phyloP scores from a whole-genome alignment of 2,888 invertebrate genomes.

The Acrocyrtus sp. region DNA sequence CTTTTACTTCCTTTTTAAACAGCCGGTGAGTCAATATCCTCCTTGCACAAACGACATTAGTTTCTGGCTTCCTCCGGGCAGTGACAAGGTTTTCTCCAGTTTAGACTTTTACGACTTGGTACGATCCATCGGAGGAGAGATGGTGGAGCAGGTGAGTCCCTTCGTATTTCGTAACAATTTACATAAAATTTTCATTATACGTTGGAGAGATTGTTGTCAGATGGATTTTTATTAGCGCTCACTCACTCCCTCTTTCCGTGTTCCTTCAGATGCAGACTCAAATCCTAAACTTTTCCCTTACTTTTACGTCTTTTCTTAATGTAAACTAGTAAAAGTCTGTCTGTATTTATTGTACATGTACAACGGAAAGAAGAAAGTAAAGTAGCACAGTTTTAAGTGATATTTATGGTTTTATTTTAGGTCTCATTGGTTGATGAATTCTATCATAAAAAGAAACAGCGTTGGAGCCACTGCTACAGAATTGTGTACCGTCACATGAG shows the following conservation, averaged over 20 bases:
- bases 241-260: not conserved
- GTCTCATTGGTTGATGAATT: conserved; percentile 88
- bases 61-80: conserved; percentile 87
- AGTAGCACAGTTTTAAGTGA: conserved; percentile 23
- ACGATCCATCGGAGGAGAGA: conserved; percentile 86
- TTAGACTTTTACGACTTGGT: conserved; percentile 95
- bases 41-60: conserved; percentile 92
- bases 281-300: not conserved
- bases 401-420: conserved; percentile 67
- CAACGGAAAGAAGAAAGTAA: not conserved
- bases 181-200: conserved; percentile 44
- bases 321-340: no score
- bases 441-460: conserved; percentile 82
- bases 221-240: conserved; percentile 14
- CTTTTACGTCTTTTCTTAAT: not conserved
- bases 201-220: conserved; percentile 19
- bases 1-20: conserved; percentile 39
- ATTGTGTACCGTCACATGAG: conserved; percentile 95
- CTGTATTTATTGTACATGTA: no score
- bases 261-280: not conserved
- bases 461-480: conserved; percentile 87
- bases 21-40: conserved; percentile 85
- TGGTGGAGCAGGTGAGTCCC: conserved; percentile 84
- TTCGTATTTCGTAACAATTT: conserved; percentile 33
- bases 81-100: conserved; percentile 71